Conservation (phyloP, 2,113 vertebrate species). For the Tetraodon nigroviridis region DNA sequence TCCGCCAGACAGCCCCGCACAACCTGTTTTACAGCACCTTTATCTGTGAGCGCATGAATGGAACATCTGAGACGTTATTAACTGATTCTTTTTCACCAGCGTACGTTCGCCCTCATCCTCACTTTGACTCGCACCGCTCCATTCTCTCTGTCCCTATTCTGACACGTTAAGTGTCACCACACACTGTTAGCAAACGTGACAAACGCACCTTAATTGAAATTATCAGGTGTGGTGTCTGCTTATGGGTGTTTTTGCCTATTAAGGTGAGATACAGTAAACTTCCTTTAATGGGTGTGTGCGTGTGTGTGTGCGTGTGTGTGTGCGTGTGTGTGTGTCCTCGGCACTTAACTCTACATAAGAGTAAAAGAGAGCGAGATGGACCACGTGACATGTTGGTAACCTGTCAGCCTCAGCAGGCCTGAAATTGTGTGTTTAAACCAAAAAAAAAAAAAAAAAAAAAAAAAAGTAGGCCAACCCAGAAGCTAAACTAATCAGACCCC, state of each 20-base stretch:
- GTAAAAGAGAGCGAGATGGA: constrained; percentile 65
- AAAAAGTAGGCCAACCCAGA: constrained; percentile 64
- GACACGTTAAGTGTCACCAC: constrained; percentile 68
- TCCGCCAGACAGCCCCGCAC: constrained; percentile 46
- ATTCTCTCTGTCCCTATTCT: constrained; percentile 59
- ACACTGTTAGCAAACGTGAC: constrained; percentile 72
- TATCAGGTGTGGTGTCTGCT: constrained; percentile 56
- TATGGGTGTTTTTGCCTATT: constrained; percentile 66
- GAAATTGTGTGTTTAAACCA: constrained; percentile 67
- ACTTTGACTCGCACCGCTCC: constrained; percentile 43
- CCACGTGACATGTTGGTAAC: constrained; percentile 83
- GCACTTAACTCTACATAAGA: constrained; percentile 44
- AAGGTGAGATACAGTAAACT: constrained; percentile 56
- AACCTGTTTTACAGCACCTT: constrained; percentile 52
- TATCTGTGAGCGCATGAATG: constrained; percentile 71
- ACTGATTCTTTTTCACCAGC: constrained; percentile 66
- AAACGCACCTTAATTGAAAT: constrained; percentile 67
- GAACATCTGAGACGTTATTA: constrained; percentile 68
- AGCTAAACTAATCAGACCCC: constrained; percentile 75
- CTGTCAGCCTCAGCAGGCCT: constrained; percentile 78
- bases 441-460: constrained; percentile 74
- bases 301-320: constrained; percentile 1
- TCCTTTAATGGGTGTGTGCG: constrained; percentile 9
- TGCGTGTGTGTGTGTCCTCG: background rate
- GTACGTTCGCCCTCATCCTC: constrained; percentile 65